Evolutionary conservation across 1,140 invertebrate species (phyloP), one percentile per base, ranked within the genome.

Genomic region (Lepidotrigona ventralis): DNA sequence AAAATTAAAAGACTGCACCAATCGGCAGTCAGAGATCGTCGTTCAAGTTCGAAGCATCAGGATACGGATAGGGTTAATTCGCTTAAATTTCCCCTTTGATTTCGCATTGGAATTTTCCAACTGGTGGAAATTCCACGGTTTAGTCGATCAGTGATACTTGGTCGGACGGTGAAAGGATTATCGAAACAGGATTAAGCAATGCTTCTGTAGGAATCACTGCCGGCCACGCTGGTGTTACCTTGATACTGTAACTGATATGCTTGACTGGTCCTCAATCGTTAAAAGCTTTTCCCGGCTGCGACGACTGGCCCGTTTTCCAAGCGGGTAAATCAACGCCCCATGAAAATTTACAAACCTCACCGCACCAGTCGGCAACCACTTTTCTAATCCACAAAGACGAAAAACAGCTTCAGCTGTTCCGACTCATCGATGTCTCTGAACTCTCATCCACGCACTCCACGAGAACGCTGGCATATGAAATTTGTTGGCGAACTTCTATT

Each of bases 141-240:
- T 81, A 66, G 51, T 21, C 15, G 58, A 4, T 3, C 17, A 29
- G 21, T n/a, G 72, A 64, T 60, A 58, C 60, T 80, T 54, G 60
- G 46, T 68, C n/a, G 71, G 74, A 86, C 53, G 84, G 83, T 81
- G 80, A 89, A 81, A 81, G 87, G 87, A 88, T 89, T 88, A 88
- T 83, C 86, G 84, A 80, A 83, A 86, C 84, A 53, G 81, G 87
- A 86, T 88, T 88, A 88, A 86, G 81, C 84, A 70, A 84, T 80
- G 74, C 69, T 85, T 81, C n/a, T 73, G 66, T 68, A 79, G 58
- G 54, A 85, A 87, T 87, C 73, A 56, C 51, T 60, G 12, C 60
- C 15, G n/a, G 58, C 58, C 58, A 23, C 23, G 21, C 6, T 58
- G 51, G 58, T 81, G 56, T 56, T 46, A 63, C 12, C 54, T 60